A percentile compares a stretch with the other conserved stretches of the same genome.
phyloP scores from a whole-genome alignment of 2,888 invertebrate species.

The Polyploca ridens region DNA sequence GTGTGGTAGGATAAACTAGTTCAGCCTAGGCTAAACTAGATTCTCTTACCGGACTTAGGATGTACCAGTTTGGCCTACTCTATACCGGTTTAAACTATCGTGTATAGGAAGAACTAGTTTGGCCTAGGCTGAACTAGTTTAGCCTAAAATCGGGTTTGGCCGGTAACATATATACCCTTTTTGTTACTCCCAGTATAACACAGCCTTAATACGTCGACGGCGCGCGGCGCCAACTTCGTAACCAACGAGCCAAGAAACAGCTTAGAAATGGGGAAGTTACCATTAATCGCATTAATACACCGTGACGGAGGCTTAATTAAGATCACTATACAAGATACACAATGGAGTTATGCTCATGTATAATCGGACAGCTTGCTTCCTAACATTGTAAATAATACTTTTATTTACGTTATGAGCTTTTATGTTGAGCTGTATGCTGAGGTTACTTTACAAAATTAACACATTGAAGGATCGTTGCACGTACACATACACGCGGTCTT shows the following conservation, averaged over 20 bases:
- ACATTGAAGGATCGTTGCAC: no score
- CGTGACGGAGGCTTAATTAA: conserved; percentile 70
- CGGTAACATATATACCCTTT: no score
- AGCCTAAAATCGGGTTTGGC: no score
- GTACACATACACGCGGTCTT: no score
- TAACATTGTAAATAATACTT: conserved; percentile 9
- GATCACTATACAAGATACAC: conserved; percentile 58
- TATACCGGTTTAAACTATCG: no score
- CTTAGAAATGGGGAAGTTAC: conserved; percentile 53
- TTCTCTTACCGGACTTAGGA: no score
- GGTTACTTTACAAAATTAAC: no score
- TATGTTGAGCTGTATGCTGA: neutral
- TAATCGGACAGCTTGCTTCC: conserved; percentile 22
- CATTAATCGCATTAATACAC: conserved; percentile 70
- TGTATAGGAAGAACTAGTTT: no score
- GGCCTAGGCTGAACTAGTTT: no score
- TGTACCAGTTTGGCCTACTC: no score
- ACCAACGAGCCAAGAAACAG: conserved; percentile 68
- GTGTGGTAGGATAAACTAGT: no score
- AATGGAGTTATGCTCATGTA: conserved; percentile 33
- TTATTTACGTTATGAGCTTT: conserved; percentile 5
- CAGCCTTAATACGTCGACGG: conserved; percentile 28
- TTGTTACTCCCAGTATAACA: neutral
- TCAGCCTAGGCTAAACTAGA: no score
- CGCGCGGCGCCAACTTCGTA: conserved; percentile 55